These are phyloP conservation scores for Thinocorus orbignyianus DNA, from an alignment of 2,113 vertebrate species.

Conservation along the genomic window DNA sequence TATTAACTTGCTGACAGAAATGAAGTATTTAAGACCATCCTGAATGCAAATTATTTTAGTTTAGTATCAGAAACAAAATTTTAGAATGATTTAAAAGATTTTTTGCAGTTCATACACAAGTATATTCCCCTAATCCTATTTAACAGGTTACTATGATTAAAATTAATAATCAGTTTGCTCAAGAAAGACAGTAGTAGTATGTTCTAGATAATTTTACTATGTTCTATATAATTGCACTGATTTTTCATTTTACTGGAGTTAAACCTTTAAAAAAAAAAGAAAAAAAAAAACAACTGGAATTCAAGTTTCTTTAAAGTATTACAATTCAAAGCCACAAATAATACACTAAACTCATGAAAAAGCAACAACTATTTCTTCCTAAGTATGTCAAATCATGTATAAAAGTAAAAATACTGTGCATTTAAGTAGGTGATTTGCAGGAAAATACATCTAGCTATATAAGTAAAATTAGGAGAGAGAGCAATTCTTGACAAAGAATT, in stretches of 20 bases:
- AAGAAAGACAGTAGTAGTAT: background rate
- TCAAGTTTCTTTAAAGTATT: background rate
- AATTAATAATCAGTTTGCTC: background rate
- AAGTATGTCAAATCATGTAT: background rate
- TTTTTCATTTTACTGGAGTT: background rate
- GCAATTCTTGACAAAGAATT: background rate
- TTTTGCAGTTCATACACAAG: background rate
- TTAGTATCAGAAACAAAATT: background rate
- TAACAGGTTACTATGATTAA: background rate
- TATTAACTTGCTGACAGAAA: background rate
- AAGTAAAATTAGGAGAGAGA: background rate
- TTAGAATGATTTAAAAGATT: background rate
- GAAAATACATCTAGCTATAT: background rate
- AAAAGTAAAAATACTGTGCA: background rate
- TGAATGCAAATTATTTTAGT: background rate
- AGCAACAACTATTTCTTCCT: background rate
- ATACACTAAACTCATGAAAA: background rate
- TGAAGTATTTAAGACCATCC: background rate
- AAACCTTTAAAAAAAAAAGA: background rate
- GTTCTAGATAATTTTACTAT: background rate
- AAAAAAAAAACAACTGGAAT: background rate
- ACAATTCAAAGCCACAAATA: background rate
- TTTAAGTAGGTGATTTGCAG: background rate
- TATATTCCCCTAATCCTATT: background rate
- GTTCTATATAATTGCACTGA: background rate